These are phyloP conservation scores for Ceyx cyanopectus DNA, from an alignment of 2,113 vertebrate species.

Conservation along the genomic window DNA sequence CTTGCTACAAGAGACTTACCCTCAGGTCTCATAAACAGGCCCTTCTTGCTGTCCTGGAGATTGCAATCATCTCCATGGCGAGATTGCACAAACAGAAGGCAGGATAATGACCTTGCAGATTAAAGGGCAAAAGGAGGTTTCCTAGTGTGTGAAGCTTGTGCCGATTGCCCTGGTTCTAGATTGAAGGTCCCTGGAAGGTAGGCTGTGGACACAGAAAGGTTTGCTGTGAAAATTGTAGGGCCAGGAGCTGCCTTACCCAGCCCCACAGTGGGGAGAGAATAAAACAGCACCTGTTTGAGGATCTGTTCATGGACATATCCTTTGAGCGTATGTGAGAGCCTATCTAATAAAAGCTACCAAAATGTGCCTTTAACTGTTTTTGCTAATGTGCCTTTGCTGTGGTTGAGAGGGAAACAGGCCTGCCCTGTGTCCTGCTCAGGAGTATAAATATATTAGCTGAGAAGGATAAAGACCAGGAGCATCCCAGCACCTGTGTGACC, in stretches of 20 bases:
- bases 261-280: neutral
- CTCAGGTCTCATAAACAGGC: constrained; percentile 27
- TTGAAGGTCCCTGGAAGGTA: neutral
- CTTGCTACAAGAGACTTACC: neutral
- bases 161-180: neutral
- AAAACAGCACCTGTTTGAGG: constrained; percentile 5
- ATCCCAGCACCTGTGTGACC: neutral
- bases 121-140: constrained; percentile 42
- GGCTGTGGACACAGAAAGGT: neutral
- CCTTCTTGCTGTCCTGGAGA: constrained; percentile 44
- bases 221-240: neutral
- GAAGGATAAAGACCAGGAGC: neutral
- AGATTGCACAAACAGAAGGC: constrained; percentile 37
- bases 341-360: neutral
- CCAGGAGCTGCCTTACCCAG: neutral
- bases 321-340: constrained; percentile 4
- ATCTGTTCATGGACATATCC: neutral
- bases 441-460: neutral
- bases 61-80: constrained; percentile 28
- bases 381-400: neutral
- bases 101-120: neutral
- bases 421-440: neutral
- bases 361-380: constrained; percentile 24
- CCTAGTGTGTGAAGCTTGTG: neutral
- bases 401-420: neutral